Evolutionary conservation across 1,140 invertebrate species (phyloP), one percentile per base, ranked within the genome.

Genomic region (Pollicipes pollicipes): DNA sequence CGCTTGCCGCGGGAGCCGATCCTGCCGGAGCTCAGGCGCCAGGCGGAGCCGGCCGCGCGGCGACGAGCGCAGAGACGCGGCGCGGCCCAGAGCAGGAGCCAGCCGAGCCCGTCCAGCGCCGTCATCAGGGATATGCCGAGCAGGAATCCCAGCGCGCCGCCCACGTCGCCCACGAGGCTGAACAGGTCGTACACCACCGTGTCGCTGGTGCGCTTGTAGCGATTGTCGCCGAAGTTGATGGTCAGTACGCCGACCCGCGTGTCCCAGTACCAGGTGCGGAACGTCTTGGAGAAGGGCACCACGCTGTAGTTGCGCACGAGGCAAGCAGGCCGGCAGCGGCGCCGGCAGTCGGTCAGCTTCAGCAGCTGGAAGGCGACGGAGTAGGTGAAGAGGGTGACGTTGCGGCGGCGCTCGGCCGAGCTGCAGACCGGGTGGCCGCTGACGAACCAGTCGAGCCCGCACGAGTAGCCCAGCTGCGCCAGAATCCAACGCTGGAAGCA

Each of bases 401-500:
- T 58, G 45, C 24, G 24, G 21, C 45, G 45, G 13, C 3, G 45
- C 45, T 58, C 45, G 6, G 45, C 13, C 21, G 45, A 21, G 45
- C 13, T 21, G 45, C 45, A 58, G 13, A 58, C 45, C 45, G 45
- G 45, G 6, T 58, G 45, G 17, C 45, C 45, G 45, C 17, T 58
- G 6, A 58, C 21, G 17, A 58, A 58, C 10, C 21, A 58, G 45
- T 58, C 45, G 6, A 58, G 45, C 13, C 45, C 45, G 45, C 45
- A 58, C 13, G 2, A 10, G 45, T 10, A 21, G 21, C 45, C 45
- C 6, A 21, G 13, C 45, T 58, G 10, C 21, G 45, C 45, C 10
- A 58, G 13, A 10, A 58, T 21, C 10, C 3, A 3, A 2, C 24
- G 13, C 45, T 58, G 64, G 70, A 76, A 76, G 69, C 76, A 76